Percentiles rank a stretch among this genome's conserved stretches.
Evolutionary conservation across 2,888 invertebrate genomes (phyloP).

Genomic region (Caenorhabditis zanzibari): DNA sequence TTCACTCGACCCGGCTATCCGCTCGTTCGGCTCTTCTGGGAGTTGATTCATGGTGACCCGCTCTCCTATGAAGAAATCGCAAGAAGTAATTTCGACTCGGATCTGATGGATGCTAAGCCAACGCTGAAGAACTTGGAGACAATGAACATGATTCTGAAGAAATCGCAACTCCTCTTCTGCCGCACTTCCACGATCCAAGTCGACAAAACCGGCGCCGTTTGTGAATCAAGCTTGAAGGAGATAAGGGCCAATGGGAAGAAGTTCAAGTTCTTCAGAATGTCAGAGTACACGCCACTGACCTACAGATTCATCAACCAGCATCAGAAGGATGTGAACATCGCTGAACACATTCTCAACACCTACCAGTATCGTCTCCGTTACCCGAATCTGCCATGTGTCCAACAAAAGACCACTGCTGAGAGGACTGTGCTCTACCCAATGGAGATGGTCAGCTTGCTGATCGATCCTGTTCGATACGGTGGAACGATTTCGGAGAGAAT

Average conservation of each 20-base stretch:
- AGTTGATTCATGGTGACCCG: not conserved
- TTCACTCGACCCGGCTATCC: conserved; percentile 36
- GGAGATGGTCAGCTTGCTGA: conserved; percentile 22
- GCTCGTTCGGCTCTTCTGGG: conserved; percentile 31
- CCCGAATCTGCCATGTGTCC: conserved; percentile 28
- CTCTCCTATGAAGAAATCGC: conserved; percentile 11
- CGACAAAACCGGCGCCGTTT: not conserved
- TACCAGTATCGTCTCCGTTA: conserved; percentile 8
- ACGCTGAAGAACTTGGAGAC: not conserved
- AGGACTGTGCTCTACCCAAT: not conserved
- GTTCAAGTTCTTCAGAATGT: conserved; percentile 18
- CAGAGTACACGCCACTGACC: too few species aligned
- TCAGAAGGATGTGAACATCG: not conserved
- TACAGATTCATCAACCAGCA: too few species aligned
- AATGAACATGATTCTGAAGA: not conserved
- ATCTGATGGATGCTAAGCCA: not conserved
- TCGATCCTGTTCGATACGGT: not conserved
- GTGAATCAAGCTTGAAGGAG: not conserved
- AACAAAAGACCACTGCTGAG: not conserved
- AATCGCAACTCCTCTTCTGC: conserved; percentile 10
- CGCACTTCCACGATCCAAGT: not conserved
- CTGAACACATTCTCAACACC: not conserved
- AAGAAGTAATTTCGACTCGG: not conserved
- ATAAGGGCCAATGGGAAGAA: not conserved
- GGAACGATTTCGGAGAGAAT: not conserved